Conservation (phyloP, 2,888 invertebrate genomes). For the Heliconius hortense region DNA sequence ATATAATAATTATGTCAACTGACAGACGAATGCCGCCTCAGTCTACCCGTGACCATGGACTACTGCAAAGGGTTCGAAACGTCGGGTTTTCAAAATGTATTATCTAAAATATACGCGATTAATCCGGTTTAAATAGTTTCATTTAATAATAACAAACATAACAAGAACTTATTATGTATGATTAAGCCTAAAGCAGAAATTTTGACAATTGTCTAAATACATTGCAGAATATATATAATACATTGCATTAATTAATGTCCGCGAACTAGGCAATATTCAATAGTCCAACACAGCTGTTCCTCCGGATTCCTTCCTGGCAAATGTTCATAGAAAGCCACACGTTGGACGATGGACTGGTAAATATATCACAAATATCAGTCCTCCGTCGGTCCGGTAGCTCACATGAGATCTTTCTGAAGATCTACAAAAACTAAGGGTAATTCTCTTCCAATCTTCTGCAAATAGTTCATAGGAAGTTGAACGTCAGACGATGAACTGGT, state of each 20-base stretch:
- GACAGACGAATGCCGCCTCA: too few relatives aligned
- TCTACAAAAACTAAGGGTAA: background rate
- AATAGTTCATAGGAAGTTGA: constrained; percentile 6
- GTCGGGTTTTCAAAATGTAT: too few relatives aligned
- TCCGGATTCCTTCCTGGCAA: background rate
- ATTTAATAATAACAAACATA: too few relatives aligned
- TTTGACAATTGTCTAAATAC: background rate
- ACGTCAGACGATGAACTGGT: constrained; percentile 19
- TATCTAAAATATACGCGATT: too few relatives aligned
- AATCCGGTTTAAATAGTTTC: too few relatives aligned
- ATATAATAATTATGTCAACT: too few relatives aligned
- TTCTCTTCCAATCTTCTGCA: background rate
- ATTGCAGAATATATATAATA: background rate
- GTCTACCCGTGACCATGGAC: too few relatives aligned
- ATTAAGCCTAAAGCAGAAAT: too few relatives aligned
- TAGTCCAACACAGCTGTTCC: too few relatives aligned
- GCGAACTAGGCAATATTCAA: too few relatives aligned
- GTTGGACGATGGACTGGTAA: constrained; percentile 22
- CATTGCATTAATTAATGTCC: background rate
- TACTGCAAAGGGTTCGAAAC: too few relatives aligned
- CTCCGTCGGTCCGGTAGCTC: constrained; percentile 15
- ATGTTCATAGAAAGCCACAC: constrained; percentile 15
- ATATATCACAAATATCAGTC: constrained; percentile 7
- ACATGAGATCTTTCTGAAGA: background rate
- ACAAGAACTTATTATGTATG: too few relatives aligned